Evolutionary conservation across 2,113 vertebrate genomes (phyloP), one percentile per base, ranked within the genome.

Genomic region (Excalfactoria chinensis): DNA sequence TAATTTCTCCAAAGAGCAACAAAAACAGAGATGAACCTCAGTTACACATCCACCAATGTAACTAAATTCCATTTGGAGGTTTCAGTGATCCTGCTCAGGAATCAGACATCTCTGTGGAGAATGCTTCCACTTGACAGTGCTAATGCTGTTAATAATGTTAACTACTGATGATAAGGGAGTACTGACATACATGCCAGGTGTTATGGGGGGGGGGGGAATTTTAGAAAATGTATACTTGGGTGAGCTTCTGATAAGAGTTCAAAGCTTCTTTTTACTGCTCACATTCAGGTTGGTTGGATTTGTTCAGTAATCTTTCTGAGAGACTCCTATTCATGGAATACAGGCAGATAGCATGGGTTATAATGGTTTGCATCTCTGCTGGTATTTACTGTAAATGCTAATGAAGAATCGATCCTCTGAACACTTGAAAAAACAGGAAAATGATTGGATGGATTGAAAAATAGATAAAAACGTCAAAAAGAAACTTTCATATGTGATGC

Each of bases 401-500:
- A 43, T 40, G 56, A 86, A 43, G 21, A 80, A 58, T 46, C 13
- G 53, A 55, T 83, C 7, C 3, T 56, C 40, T 75, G 41, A 88
- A 84, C 13, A 34, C 9, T 46, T 62, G 11, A 70, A 73, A 67
- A 20, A 55, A 32, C 2, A 13, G 16, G 25, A 25, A 62, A 62
- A n/a, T 22, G 0, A 28, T 15, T 32, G 7, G 5, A 20, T 90
- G 13, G 4, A 15, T 32, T 56, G 28, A 64, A 77, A 7, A 83
- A 41, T 5, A 44, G 4, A 30, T 53, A 7, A 74, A 87, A 8
- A 11, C 11, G 63, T 73, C 30, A 8, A 2, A 23, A 69, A 76
- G 1, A 2, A 25, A 2, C 3, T 37, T 70, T 83, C 37, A 44
- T 25, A 11, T 34, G 17, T 25, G 4, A 11, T 32, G 16, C 0